phyloP scores from a whole-genome alignment of 2,888 invertebrate genomes.

The Ceramica pisi region DNA sequence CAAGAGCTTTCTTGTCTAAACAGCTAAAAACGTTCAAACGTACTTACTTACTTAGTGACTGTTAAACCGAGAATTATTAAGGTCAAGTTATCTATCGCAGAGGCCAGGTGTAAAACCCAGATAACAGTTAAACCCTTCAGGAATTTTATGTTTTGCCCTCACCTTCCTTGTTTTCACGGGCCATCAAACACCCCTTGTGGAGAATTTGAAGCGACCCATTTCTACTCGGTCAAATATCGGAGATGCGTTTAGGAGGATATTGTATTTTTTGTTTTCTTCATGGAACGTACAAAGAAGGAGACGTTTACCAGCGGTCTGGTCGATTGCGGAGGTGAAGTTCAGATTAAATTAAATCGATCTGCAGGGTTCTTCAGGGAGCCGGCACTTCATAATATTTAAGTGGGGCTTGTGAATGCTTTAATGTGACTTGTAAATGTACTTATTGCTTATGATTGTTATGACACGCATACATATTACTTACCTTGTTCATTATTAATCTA shows the following conservation, averaged over 20 bases:
- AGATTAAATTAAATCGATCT: constrained; percentile 1
- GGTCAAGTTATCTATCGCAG: constrained; percentile 58
- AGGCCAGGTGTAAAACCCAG: constrained; percentile 63
- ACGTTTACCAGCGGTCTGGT: neutral
- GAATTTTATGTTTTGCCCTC: constrained; percentile 60
- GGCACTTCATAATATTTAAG: no score
- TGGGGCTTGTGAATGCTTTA: no score
- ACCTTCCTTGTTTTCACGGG: constrained; percentile 64
- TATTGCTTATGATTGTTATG: no score
- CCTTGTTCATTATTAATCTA: no score
- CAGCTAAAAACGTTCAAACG: constrained; percentile 40
- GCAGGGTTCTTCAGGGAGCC: neutral
- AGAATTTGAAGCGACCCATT: constrained; percentile 52
- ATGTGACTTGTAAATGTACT: no score
- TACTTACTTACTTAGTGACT: constrained; percentile 56
- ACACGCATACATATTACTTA: no score
- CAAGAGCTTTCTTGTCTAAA: constrained; percentile 44
- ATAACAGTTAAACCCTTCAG: constrained; percentile 62
- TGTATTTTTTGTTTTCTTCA: constrained; percentile 34
- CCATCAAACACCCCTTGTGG: constrained; percentile 62
- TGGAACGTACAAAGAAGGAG: neutral
- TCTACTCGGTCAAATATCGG: constrained; percentile 47
- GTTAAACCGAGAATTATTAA: constrained; percentile 59
- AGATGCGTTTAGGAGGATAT: constrained; percentile 34
- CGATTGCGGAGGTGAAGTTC: neutral